phyloP scores from a whole-genome alignment of 1,140 invertebrate genomes.

The Hycleus cichorii region DNA sequence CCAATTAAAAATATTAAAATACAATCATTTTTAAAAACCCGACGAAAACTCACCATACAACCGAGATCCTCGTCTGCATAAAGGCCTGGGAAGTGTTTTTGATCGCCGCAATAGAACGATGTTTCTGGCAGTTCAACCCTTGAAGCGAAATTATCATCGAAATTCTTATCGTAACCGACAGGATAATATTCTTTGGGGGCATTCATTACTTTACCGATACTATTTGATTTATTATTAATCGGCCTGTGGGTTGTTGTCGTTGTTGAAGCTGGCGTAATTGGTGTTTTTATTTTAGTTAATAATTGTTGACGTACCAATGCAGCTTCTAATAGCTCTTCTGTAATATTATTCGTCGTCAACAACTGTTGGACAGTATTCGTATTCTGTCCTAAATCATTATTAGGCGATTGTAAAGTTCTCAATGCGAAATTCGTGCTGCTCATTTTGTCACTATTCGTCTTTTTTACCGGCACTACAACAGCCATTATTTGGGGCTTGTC shows the following conservation, averaged over 20 bases:
- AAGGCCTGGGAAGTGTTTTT: constrained; percentile 82
- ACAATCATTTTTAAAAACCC: too few species aligned
- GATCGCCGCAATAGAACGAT: constrained; percentile 78
- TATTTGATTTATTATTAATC: constrained; percentile 28
- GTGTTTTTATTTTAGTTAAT: constrained; percentile 22
- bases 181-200: constrained; percentile 82
- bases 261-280: constrained; percentile 21
- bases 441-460: constrained; percentile 29
- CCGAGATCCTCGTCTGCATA: constrained; percentile 86
- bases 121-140: constrained; percentile 80
- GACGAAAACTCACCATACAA: constrained; percentile 66
- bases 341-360: constrained; percentile 30
- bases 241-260: constrained; percentile 27
- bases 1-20: too few species aligned
- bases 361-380: constrained; percentile 24
- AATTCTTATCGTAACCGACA: constrained; percentile 78
- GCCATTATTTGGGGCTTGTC: constrained; percentile 22
- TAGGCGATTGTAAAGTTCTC: constrained; percentile 29
- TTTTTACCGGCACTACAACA: constrained; percentile 27
- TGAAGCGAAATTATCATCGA: constrained; percentile 77
- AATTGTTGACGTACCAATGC: constrained; percentile 35
- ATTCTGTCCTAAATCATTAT: background rate
- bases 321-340: constrained; percentile 42
- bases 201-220: constrained; percentile 73
- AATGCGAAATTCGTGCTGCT: constrained; percentile 33